A percentile compares a stretch with the other conserved stretches of the same genome.
Evolutionary conservation across 2,113 vertebrate genomes (phyloP).

Genomic region (Bujurquina vittata): DNA sequence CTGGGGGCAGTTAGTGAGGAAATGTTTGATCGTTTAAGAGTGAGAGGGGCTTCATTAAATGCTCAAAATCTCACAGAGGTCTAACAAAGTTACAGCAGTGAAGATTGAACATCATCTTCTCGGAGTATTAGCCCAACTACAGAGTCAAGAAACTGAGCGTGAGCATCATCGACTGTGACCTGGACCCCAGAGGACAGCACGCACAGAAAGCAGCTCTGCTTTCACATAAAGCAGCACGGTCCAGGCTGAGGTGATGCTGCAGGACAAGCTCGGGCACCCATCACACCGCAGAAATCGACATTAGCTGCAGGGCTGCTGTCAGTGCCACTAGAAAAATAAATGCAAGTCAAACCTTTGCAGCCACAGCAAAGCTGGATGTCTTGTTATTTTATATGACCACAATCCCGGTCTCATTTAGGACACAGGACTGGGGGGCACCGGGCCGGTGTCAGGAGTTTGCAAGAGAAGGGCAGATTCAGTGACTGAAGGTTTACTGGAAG

Average conservation of each 20-base stretch:
- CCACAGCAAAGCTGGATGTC: too few relatives aligned
- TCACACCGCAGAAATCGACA: not conserved
- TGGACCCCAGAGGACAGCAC: not conserved
- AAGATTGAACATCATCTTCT: not conserved
- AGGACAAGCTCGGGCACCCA: not conserved
- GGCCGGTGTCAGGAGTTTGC: not conserved
- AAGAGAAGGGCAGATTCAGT: not conserved
- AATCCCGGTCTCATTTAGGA: not conserved
- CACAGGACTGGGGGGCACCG: not conserved
- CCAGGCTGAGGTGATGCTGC: not conserved
- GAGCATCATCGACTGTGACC: not conserved
- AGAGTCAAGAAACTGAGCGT: not conserved
- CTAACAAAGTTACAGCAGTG: not conserved
- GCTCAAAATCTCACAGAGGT: not conserved
- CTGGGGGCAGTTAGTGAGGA: not conserved
- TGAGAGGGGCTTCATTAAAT: not conserved
- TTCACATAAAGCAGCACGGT: fast-evolving
- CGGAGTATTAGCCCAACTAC: not conserved
- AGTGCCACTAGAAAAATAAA: not conserved
- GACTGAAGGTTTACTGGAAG: not conserved
- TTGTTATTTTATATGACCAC: too few relatives aligned
- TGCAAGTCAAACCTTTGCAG: not conserved
- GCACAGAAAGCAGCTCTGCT: not conserved
- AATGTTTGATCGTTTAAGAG: not conserved
- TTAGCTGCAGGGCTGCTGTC: fast-evolving